These are phyloP conservation scores for Neodon shergylaensis DNA, from an alignment of 2,113 vertebrate species.

Conservation along the genomic window DNA sequence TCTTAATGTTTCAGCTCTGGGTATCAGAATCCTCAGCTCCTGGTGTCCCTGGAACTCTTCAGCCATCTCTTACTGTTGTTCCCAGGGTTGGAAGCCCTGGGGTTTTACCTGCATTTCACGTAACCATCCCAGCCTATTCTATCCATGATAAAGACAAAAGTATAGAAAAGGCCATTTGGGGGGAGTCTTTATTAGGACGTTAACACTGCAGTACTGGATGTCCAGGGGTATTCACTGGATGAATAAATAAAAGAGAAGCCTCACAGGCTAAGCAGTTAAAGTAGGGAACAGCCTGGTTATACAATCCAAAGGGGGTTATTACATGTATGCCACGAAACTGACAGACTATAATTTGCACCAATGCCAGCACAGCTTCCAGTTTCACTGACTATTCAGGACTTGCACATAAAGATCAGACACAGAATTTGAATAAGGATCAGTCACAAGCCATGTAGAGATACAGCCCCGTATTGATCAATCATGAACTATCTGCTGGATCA, in stretches of 20 bases:
- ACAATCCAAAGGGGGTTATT: background rate
- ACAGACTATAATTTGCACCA: background rate
- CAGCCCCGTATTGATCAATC: background rate
- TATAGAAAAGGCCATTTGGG: background rate
- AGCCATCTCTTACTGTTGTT: background rate
- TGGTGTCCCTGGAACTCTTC: background rate
- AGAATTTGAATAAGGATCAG: background rate
- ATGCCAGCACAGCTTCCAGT: background rate
- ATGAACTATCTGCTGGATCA: background rate
- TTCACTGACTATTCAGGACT: background rate
- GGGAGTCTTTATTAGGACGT: background rate
- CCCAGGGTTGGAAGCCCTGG: background rate
- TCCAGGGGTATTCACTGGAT: no score
- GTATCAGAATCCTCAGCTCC: background rate
- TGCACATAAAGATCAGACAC: background rate
- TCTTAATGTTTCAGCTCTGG: background rate
- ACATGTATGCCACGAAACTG: background rate
- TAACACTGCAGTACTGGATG: background rate
- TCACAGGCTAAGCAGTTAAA: background rate
- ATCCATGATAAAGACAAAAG: background rate
- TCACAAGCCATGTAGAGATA: background rate
- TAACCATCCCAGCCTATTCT: background rate
- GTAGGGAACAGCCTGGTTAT: background rate
- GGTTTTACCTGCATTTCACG: background rate
- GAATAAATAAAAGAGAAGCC: background rate